phyloP scores from a whole-genome alignment of 2,888 invertebrate genomes.

The Spilarctia lutea region DNA sequence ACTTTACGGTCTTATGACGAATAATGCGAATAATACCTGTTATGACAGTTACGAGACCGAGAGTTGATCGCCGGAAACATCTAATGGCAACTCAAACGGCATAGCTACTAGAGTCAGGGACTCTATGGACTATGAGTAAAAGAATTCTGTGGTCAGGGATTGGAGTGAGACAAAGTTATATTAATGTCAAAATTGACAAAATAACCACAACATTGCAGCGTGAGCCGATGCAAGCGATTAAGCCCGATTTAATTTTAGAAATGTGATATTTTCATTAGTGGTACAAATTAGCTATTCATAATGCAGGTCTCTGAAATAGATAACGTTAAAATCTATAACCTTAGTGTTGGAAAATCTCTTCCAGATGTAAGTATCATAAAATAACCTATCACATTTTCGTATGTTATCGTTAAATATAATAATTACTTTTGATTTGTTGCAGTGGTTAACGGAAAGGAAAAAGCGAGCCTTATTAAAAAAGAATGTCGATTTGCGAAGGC shows the following conservation, averaged over 20 bases:
- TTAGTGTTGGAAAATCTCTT: conserved; percentile 98
- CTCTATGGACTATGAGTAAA: no score
- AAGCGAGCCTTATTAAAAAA: conserved; percentile 93
- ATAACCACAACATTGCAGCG: background rate
- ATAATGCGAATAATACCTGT: no score
- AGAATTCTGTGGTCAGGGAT: no score
- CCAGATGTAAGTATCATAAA: conserved; percentile 93
- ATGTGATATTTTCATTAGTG: conserved; percentile 2
- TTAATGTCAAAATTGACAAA: background rate
- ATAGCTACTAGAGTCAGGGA: no score
- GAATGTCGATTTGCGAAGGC: conserved; percentile 94
- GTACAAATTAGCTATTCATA: conserved; percentile 40
- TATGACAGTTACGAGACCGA: no score
- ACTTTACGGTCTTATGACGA: no score
- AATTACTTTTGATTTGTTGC: conserved; percentile 23
- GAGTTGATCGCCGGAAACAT: no score
- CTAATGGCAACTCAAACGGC: no score
- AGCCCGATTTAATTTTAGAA: background rate
- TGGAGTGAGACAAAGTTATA: no score
- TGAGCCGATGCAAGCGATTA: background rate
- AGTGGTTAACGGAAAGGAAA: conserved; percentile 96
- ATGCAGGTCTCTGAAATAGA: conserved; percentile 98
- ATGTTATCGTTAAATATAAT: conserved; percentile 4
- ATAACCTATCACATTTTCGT: conserved; percentile 1
- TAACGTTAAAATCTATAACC: conserved; percentile 98